These are phyloP conservation scores for Thalassophryne amazonica DNA, from an alignment of 2,797 vertebrate species.

Conservation along the genomic window DNA sequence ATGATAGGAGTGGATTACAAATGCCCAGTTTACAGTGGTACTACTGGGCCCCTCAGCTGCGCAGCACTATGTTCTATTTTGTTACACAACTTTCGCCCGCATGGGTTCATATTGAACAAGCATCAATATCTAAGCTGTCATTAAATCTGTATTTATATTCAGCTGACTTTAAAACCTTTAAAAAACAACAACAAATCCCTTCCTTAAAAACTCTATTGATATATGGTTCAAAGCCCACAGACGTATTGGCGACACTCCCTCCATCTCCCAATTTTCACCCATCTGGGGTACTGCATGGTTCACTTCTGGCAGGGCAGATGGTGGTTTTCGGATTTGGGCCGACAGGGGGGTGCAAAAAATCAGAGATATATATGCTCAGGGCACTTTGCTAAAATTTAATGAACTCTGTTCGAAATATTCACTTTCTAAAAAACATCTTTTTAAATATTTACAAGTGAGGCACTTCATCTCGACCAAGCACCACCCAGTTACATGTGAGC, in stretches of 20 bases:
- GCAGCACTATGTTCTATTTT: background rate
- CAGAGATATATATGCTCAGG: background rate
- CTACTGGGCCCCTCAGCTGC: background rate
- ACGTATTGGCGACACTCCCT: background rate
- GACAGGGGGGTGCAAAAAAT: background rate
- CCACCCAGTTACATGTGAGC: background rate
- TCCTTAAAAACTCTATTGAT: background rate
- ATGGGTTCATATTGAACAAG: background rate
- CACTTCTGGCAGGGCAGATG: background rate
- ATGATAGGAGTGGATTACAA: background rate
- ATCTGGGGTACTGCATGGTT: conserved; percentile 2
- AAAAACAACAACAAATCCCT: background rate
- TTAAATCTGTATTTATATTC: background rate
- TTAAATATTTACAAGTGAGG: background rate
- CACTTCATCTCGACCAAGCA: background rate
- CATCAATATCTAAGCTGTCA: background rate
- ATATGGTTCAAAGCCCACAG: conserved; percentile 1
- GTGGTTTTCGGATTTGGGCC: background rate
- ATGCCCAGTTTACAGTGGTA: conserved; percentile 2
- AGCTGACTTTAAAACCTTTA: background rate
- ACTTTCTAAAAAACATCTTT: background rate
- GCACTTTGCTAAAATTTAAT: background rate
- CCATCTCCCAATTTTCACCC: background rate
- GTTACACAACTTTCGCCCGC: background rate
- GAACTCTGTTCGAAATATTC: background rate